phyloP scores from a whole-genome alignment of 2,113 vertebrate species.

The Notothenia coriiceps region DNA sequence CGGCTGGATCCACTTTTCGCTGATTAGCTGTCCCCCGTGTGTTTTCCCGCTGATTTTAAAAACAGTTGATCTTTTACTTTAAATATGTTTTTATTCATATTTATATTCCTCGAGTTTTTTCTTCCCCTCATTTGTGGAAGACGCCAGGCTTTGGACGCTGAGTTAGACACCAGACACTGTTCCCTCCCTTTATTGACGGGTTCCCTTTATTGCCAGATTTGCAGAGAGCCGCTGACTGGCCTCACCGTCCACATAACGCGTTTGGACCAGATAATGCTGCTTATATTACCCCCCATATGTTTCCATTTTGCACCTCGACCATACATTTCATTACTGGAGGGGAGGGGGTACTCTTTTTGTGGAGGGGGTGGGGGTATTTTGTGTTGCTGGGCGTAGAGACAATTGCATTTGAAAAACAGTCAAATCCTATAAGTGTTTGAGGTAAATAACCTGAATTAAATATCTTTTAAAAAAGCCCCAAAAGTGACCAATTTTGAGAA shows the following conservation, averaged over 20 bases:
- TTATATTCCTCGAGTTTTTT: conserved; percentile 55
- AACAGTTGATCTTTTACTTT: background rate
- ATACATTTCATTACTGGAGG: conserved; percentile 43
- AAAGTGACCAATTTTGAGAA: background rate
- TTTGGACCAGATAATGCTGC: conserved; percentile 55
- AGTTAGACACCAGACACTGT: conserved; percentile 74
- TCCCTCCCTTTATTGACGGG: conserved; percentile 77
- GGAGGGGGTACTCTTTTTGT: background rate
- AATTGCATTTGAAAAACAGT: conserved; percentile 24
- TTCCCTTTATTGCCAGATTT: conserved; percentile 84
- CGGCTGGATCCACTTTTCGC: conserved; percentile 13
- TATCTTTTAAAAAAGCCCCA: background rate
- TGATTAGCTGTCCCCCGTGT: background rate
- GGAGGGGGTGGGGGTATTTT: conserved; percentile 10
- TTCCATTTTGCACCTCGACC: conserved; percentile 60
- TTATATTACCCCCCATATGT: conserved; percentile 54
- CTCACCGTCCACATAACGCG: conserved; percentile 57
- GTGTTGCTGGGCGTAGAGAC: conserved; percentile 12
- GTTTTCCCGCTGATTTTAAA: background rate
- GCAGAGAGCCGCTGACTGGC: conserved; percentile 69
- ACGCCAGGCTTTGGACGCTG: conserved; percentile 65
- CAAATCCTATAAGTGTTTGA: conserved; percentile 10
- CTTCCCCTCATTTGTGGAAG: conserved; percentile 67
- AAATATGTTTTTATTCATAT: background rate
- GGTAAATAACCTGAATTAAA: background rate